Evolutionary conservation across 2,888 invertebrate species (phyloP).

Genomic region (Melinaea menophilus): DNA sequence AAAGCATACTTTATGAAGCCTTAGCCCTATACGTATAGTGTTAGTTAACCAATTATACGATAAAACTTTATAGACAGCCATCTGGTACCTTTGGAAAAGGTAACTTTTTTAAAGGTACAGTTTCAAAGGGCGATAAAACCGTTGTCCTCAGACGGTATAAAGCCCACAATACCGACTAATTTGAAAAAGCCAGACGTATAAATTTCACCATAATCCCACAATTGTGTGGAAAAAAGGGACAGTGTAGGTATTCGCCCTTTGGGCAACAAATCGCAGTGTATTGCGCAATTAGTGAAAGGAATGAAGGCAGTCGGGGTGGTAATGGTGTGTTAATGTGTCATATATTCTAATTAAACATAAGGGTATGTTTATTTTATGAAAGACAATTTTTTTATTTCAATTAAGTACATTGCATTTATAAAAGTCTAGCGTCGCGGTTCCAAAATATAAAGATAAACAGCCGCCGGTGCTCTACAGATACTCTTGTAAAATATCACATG

Average conservation of each 20-base stretch:
- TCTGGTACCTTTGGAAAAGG: neutral
- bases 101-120: constrained; percentile 45
- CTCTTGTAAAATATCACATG: too few relatives aligned
- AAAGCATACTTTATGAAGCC: too few relatives aligned
- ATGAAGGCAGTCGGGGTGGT: constrained; percentile 15
- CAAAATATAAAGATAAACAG: too few relatives aligned
- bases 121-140: constrained; percentile 53
- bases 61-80: neutral
- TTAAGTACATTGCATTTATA: too few relatives aligned
- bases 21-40: too few relatives aligned
- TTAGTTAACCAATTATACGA: too few relatives aligned
- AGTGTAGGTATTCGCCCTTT: constrained; percentile 53
- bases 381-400: too few relatives aligned
- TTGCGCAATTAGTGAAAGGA: constrained; percentile 52
- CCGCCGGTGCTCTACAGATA: too few relatives aligned
- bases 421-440: too few relatives aligned
- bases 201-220: constrained; percentile 71
- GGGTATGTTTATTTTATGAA: constrained; percentile 16
- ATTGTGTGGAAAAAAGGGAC: constrained; percentile 71
- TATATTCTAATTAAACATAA: constrained; percentile 22
- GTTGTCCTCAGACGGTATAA: constrained; percentile 59
- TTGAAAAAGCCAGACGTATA: constrained; percentile 76
- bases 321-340: constrained; percentile 25
- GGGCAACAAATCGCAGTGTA: constrained; percentile 63
- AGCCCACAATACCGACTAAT: constrained; percentile 60